Percentiles rank a stretch among this genome's conserved stretches.
Evolutionary conservation across 1,140 invertebrate species (phyloP).

Genomic region (Rhopalosiphum maidis): DNA sequence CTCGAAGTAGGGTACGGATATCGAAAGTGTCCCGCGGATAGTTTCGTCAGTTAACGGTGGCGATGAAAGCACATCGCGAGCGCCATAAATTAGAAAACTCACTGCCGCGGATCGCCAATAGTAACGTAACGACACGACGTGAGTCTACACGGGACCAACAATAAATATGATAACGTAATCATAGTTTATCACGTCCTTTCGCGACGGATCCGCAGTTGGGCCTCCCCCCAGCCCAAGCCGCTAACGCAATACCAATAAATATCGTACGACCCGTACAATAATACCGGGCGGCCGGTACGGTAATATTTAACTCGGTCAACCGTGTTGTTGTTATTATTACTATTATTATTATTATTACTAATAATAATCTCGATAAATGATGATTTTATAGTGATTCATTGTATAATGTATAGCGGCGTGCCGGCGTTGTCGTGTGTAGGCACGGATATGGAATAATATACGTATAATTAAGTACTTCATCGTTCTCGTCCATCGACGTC

Average conservation of each 20-base stretch:
- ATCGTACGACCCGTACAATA: not conserved
- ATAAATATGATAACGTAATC: slow-evolving; percentile 25
- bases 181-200: not conserved
- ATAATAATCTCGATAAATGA: not conserved
- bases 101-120: not conserved
- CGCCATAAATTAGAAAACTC: not conserved
- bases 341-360: not conserved
- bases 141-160: not conserved
- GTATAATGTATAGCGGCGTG: no score
- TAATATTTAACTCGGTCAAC: not conserved
- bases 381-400: slow-evolving; percentile 1
- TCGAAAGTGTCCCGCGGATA: not conserved
- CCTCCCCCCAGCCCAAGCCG: no score
- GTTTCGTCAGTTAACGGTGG: not conserved
- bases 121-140: slow-evolving; percentile 14
- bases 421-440: not conserved
- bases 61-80: not conserved
- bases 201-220: not conserved
- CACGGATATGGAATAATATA: not conserved
- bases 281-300: no score
- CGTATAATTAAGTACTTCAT: not conserved
- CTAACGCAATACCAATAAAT: not conserved
- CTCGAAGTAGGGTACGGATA: not conserved
- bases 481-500: not conserved
- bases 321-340: no score